Conservation (phyloP, 2,888 invertebrate species). For the Ophioninae sp. region DNA sequence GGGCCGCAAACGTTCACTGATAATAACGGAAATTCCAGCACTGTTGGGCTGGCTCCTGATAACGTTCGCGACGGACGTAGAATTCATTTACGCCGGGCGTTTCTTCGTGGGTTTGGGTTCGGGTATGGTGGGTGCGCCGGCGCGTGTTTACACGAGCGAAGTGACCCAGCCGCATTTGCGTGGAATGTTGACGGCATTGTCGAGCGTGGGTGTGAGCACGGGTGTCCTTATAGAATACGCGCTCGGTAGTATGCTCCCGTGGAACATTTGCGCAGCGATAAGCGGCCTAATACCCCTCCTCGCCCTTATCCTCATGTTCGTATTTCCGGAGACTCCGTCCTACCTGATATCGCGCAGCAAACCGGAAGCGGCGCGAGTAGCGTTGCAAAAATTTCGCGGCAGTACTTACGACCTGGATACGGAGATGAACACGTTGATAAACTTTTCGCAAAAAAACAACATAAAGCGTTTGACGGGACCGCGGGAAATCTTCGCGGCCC, state of each 20-base stretch:
- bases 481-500: conserved; percentile 83
- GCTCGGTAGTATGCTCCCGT: conserved; percentile 84
- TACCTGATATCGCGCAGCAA: conserved; percentile 85
- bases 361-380: conserved; percentile 84
- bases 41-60: conserved; percentile 87
- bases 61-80: conserved; percentile 83
- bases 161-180: conserved; percentile 88
- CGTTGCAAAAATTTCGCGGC: conserved; percentile 84
- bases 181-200: conserved; percentile 88
- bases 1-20: conserved; percentile 85
- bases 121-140: conserved; percentile 88
- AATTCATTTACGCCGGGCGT: conserved; percentile 86
- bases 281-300: conserved; percentile 85
- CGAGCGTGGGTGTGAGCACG: conserved; percentile 88
- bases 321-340: conserved; percentile 89
- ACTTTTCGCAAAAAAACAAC: conserved; percentile 85
- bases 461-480: conserved; percentile 83
- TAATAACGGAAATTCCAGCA: conserved; percentile 86
- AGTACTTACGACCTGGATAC: conserved; percentile 85
- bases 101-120: conserved; percentile 87
- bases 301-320: conserved; percentile 84
- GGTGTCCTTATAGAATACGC: conserved; percentile 86
- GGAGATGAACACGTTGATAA: conserved; percentile 84
- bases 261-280: conserved; percentile 86
- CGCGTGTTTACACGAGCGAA: conserved; percentile 87